Percentiles rank a stretch among this genome's conserved stretches.
Conservation (phyloP, 1,140 invertebrate species). For the Portunus trituberculatus region DNA sequence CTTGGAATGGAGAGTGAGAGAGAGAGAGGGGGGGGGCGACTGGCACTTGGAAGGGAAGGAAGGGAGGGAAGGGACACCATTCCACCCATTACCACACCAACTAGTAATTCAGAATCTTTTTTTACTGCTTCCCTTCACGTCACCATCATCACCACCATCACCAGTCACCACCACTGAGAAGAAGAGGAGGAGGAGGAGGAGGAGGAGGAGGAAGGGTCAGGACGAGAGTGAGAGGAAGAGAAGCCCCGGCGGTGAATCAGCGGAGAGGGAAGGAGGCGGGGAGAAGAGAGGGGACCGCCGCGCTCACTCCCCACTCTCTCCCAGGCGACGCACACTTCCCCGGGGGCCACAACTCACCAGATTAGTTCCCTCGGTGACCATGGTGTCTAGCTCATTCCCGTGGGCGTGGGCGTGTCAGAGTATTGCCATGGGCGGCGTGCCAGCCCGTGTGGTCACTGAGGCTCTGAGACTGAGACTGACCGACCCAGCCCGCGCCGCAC, state of each 20-base stretch:
- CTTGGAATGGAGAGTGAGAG: too few species aligned
- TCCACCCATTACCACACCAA: background rate
- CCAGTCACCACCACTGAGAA: too few species aligned
- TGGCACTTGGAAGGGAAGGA: background rate
- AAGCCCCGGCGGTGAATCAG: background rate
- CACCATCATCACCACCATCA: constrained; percentile 44
- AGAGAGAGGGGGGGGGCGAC: background rate
- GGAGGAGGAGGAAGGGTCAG: background rate
- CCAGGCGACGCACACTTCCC: background rate
- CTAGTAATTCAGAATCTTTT: background rate
- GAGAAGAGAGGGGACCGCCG: background rate
- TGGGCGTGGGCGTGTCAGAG: constrained; percentile 55
- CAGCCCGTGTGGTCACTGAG: constrained; percentile 55
- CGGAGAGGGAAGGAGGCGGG: background rate
- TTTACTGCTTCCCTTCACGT: background rate
- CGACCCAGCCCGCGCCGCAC: constrained; percentile 51
- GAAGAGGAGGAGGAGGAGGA: background rate
- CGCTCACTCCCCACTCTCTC: background rate
- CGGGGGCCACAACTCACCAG: constrained; percentile 39
- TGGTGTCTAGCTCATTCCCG: constrained; percentile 60
- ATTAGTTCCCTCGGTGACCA: constrained; percentile 68
- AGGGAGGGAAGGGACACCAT: background rate
- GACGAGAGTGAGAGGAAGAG: background rate
- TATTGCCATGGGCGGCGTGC: constrained; percentile 53
- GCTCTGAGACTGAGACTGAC: constrained; percentile 60